Evolutionary conservation across 2,113 vertebrate genomes (phyloP), one percentile per base, ranked within the genome.

Genomic region (Collichthys lucidus): DNA sequence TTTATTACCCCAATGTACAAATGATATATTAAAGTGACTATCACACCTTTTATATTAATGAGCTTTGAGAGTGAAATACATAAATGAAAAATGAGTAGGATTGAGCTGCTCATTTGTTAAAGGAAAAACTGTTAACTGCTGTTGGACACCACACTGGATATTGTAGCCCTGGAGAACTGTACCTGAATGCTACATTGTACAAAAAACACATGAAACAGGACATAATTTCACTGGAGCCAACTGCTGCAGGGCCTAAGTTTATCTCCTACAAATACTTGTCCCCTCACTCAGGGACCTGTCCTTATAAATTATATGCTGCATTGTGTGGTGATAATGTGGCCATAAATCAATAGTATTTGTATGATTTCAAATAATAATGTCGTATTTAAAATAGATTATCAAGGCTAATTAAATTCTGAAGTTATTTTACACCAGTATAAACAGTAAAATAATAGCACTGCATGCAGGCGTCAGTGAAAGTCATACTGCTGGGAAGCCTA

Each of bases 201-300:
- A 81, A 86, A 81, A 79, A 92, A 93, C 86, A 89, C 71, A 86
- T 26, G 69, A 83, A 85, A 83, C 44, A 77, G 61, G 70, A 87
- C 82, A 60, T 87, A 83, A 85, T 89, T 87, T 81, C 50, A 81
- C 74, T 40, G 40, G 42, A 88, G 75, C 72, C 75, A 74, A 35
- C 62, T 77, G 87, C 87, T 46, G 59, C 35, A 70, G 77, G 88
- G 82, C 72, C 78, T 60, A 77, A 74, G 82, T 93, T 92, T 89
- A 92, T 91, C 89, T 89, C 42, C n/a, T 64, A 52, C 70, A 86
- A 93, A 87, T 92, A 80, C 86, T 80, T 87, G 79, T 89, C 83
- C 87, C 64, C 83, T 86, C 65, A 75, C 70, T 79, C 46, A 26
- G 60, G 31, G 49, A 86, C 73, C 74, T 90, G 87, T 92, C 85